A percentile compares a stretch with the other conserved stretches of the same genome.
Conservation (phyloP, 1,140 invertebrate genomes). For the Varroa destructor region DNA sequence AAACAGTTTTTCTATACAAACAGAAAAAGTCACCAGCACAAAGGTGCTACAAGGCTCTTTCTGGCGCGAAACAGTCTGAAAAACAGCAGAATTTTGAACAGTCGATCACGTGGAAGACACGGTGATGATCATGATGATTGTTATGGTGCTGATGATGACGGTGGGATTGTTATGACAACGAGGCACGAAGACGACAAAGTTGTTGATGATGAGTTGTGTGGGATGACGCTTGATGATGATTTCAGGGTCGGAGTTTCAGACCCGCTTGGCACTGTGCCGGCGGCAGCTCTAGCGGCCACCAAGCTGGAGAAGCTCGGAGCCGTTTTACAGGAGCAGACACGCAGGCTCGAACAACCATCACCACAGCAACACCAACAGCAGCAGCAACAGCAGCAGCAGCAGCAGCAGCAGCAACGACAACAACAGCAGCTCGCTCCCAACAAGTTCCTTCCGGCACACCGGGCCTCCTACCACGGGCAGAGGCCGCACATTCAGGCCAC, state of each 20-base stretch:
- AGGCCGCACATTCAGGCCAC: constrained; percentile 34
- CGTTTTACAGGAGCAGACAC: constrained; percentile 17
- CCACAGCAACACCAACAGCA: constrained; percentile 20
- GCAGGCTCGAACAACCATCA: constrained; percentile 19
- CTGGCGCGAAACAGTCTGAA: too few species aligned
- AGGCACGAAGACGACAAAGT: too few species aligned
- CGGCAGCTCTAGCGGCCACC: constrained; percentile 24
- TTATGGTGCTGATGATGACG: too few species aligned
- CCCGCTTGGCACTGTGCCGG: constrained; percentile 17
- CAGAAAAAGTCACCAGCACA: too few species aligned
- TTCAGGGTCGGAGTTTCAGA: constrained; percentile 25
- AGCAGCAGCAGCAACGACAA: constrained; percentile 13
- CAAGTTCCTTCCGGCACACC: constrained; percentile 43
- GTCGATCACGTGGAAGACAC: too few species aligned
- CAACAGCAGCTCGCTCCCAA: constrained; percentile 17
- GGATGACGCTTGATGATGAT: background rate
- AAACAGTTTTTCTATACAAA: too few species aligned
- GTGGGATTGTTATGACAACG: too few species aligned
- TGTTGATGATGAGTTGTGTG: too few species aligned
- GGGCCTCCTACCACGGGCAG: constrained; percentile 57
- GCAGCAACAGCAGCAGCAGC: constrained; percentile 1
- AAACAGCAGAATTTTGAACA: too few species aligned
- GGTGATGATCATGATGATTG: too few species aligned
- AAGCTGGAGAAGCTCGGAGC: constrained; percentile 15
- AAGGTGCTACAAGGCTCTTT: too few species aligned